Evolutionary conservation across 2,888 invertebrate genomes (phyloP), one percentile per base, ranked within the genome.

Genomic region (Eudemis profundana): DNA sequence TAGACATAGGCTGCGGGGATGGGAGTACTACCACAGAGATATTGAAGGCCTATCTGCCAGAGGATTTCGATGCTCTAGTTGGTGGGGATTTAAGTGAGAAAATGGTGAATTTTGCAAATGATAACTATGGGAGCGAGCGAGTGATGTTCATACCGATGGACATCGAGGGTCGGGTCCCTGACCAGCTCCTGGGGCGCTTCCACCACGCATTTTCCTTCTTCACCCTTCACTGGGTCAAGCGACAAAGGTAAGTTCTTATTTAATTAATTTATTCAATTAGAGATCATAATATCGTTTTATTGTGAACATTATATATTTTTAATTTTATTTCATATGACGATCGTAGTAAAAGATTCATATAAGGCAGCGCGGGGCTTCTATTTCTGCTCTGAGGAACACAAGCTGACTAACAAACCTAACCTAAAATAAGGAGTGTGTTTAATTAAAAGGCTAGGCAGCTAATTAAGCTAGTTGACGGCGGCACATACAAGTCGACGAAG

Each of bases 1-100:
- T 95, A 64, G 97, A 97, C 74, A 93, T 96, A 40, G 97, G 97
- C 0, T 95, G 95, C 68, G 97, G 96, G 0, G 95, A 95, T 38
- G 96, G 96, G 0, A 93, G 94, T 74, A 95, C 95, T 10, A 93
- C 94, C 0, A 87, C 92, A 66, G 93, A 94, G 21, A 82, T 94
- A 21, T 83, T 96, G 62, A 81, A 94, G 60, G 93, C 94, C 0
- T 81, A 89, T 59, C 73, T 96, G 47, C 94, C 95, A 0, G 71
- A 79, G 12, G 82, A 86, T 4, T 90, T 93, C 21, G 77, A 74
- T 0, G 78, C 81, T 63, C 69, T 95, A 5, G 79, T 93, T 60
- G 96, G 95, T 1, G 89, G 93, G 0, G 96, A 96, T 78, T 84
- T 95, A 38, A 95, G 95, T 1, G 86, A 91, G 23, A 85, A 91